These are phyloP conservation scores for Addax nasomaculatus DNA, from an alignment of 2,113 vertebrate species.

Conservation along the genomic window DNA sequence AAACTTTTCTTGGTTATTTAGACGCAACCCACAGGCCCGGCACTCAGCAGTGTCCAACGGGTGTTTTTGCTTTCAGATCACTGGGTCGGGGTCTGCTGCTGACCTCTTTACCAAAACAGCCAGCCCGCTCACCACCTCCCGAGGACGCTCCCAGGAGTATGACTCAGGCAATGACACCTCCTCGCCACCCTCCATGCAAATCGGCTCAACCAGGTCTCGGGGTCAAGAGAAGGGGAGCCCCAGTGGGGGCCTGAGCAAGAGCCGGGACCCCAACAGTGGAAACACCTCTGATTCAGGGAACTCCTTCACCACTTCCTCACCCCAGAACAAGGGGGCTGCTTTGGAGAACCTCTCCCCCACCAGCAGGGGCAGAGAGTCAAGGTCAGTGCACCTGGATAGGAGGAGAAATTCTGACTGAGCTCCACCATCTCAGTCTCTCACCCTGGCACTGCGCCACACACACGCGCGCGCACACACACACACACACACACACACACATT, in stretches of 20 bases:
- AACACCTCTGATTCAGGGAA: conserved; percentile 96
- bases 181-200: conserved; percentile 93
- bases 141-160: conserved; percentile 89
- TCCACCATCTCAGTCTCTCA: neutral
- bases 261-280: conserved; percentile 85
- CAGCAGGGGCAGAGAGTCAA: conserved; percentile 76
- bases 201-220: conserved; percentile 84
- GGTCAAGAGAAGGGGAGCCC: conserved; percentile 81
- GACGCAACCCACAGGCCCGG: conserved; percentile 38
- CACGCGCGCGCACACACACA: neutral
- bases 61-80: conserved; percentile 94
- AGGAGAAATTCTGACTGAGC: too few relatives aligned
- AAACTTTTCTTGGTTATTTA: conserved; percentile 82
- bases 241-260: conserved; percentile 76
- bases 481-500: neutral
- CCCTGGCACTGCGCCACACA: neutral
- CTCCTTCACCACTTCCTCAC: conserved; percentile 94
- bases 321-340: conserved; percentile 85
- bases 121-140: conserved; percentile 78
- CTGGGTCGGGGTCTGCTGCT: conserved; percentile 85
- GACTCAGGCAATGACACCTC: conserved; percentile 98
- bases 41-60: conserved; percentile 81
- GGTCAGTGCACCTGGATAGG: conserved; percentile 71
- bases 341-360: conserved; percentile 80
- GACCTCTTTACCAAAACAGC: conserved; percentile 87